Evolutionary conservation across 2,113 vertebrate genomes (phyloP), one percentile per base, ranked within the genome.

Genomic region (Garra rufa): DNA sequence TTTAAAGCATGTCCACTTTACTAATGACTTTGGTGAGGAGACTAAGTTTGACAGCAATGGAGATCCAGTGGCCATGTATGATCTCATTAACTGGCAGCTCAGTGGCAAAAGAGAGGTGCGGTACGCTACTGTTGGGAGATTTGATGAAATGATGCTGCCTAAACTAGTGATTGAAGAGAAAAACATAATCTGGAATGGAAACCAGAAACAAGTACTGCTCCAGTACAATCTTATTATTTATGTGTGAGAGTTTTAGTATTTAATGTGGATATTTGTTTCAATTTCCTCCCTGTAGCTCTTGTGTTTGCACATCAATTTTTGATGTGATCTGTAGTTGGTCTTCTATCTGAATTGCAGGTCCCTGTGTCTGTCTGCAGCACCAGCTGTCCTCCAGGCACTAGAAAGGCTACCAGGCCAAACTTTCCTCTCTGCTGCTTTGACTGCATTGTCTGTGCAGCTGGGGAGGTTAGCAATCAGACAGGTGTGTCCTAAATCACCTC

Each of bases 1-100:
- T 86, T 85, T 95, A 82, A 95, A 92, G 85, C 85, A 90, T 46
- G 91, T 94, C 11, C 82, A 91, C 52, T 95, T 92, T 69, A 55
- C 88, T 15, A 93, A 91, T 80, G 81, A 85, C 6, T 92, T 91
- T 83, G 93, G 91, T 30, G 94, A 95, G 88, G 92, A 93, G 84
- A 93, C 85, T 6, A 93, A 92, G 85, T 95, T 95, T 88, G 94
- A 95, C 85, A 75, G 76, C 73, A 95, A 95, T 6, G 95, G 94
- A 0, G 94, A 95, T 63, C 90, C 93, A 5, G 87, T 90, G n/a
- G 94, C 94, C 14, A 89, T 92, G 81, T 95, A 95, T 81, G 95
- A 95, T 89, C 90, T 95, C 43, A 88, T 95, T 17, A 95, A 94
- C 88, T 94, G 94, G 92, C 93, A 95, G 84, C 86, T 93, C 17